Base-by-base conservation (phyloP, 2,113 vertebrate species). In the Eonycteris spelaea region DNA sequence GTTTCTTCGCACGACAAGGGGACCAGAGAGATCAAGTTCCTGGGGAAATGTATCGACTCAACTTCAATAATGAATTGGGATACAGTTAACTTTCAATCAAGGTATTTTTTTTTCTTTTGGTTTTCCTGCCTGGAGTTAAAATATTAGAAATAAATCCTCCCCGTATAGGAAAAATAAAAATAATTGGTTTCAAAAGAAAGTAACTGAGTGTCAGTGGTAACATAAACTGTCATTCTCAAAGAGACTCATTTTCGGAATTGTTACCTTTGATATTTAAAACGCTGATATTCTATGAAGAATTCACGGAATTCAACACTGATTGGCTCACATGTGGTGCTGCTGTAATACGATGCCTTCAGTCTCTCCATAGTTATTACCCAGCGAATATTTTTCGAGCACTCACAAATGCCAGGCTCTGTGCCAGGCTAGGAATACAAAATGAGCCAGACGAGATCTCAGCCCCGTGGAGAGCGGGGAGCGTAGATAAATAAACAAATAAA, bases 131-230 rank as follows among this genome's bases (percentile, higher is more conserved):
- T 61, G 43, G n/a, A 70, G 13, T 91, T 91, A 43, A 70, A 87
- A 91, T 77, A 89, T 59, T 19, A 79, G 85, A 40, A 73, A 67
- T 18, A 35, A 74, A 57, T 79, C 3, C 14, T 92, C 90, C 84
- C 16, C 13, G 18, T 80, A 35, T 51, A 85, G 65, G 24, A 33
- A 79, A 93, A 90, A 53, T 68, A 12, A 82, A 84, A 92, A 57
- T 43, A 63, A 90, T 53, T 48, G n/a, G 63, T 84, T 68, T 91
- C 43, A 5, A 78, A 90, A 95, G 86, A 86, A 65, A 94, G 73
- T 38, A 40, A 91, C 67, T 88, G 77, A 21, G 38, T 40, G 0
- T 73, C 85, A 85, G 67, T 61, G 38, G 18, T 86, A 86, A 86
- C 45, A 82, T 57, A 63, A 71, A 61, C 45, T 89, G 28, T 70